phyloP scores from a whole-genome alignment of 2,113 vertebrate genomes.

The Oreocharis arfaki region DNA sequence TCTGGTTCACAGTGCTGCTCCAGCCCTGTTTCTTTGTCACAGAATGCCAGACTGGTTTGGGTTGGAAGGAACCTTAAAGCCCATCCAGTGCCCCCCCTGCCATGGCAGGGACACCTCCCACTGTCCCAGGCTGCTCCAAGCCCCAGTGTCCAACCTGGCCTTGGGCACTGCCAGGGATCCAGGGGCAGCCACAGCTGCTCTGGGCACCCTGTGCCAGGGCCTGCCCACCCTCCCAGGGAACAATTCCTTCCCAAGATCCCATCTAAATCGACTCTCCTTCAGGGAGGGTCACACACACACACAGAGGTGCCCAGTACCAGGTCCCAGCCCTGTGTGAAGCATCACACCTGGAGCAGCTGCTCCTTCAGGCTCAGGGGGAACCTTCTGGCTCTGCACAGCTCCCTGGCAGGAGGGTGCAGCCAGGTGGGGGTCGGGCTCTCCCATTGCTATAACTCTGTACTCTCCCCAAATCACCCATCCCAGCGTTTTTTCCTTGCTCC shows the following conservation, averaged over 20 bases:
- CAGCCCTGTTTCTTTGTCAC: not conserved
- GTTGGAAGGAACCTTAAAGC: accelerated
- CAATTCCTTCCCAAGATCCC: not conserved
- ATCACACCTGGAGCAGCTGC: not conserved
- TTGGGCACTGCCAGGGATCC: not conserved
- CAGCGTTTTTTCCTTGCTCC: accelerated
- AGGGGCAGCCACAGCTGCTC: not conserved
- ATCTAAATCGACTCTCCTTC: accelerated
- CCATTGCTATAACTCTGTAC: accelerated
- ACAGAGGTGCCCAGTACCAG: accelerated
- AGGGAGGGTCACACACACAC: not conserved
- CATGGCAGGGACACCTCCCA: not conserved
- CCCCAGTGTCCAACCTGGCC: not conserved
- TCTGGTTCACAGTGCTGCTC: not conserved
- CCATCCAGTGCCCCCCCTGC: not conserved
- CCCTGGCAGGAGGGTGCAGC: not conserved
- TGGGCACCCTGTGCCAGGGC: not conserved
- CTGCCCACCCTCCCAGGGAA: not conserved
- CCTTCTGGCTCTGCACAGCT: not conserved
- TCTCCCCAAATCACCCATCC: accelerated
- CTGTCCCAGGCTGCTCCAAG: not conserved
- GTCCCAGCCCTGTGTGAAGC: not conserved
- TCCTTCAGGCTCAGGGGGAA: not conserved
- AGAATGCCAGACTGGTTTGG: not conserved
- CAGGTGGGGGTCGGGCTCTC: not conserved